Conservation (phyloP, 2,113 vertebrate genomes). For the Cheirogaleus medius region DNA sequence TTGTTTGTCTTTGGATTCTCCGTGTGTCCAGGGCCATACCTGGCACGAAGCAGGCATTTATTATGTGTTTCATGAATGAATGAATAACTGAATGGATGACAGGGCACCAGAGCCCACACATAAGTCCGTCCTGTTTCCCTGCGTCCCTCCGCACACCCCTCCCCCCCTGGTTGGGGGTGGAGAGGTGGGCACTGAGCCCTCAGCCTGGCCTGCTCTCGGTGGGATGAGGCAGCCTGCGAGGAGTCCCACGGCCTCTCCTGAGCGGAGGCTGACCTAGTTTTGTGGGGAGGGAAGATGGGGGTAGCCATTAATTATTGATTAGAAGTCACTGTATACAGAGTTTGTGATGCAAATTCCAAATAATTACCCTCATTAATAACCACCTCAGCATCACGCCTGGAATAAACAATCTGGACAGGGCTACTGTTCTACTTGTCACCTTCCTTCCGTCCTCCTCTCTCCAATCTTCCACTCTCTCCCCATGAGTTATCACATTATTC, state of each 20-base stretch:
- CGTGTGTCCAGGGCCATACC: rapidly evolving
- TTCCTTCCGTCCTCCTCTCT: background rate
- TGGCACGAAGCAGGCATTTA: rapidly evolving
- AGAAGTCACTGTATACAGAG: slow-evolving; percentile 13
- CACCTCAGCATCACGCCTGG: background rate
- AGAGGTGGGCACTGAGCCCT: background rate
- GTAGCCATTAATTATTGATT: slow-evolving; percentile 70
- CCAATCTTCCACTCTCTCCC: background rate
- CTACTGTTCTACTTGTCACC: background rate
- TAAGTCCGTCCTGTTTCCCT: background rate
- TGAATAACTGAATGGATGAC: background rate
- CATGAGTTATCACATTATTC: background rate
- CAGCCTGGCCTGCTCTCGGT: background rate
- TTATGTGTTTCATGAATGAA: background rate
- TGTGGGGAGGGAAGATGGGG: slow-evolving; percentile 41
- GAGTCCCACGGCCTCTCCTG: background rate
- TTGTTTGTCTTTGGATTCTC: background rate
- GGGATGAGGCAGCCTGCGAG: background rate
- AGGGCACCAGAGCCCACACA: background rate
- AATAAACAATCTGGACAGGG: background rate
- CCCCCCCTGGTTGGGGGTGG: no score
- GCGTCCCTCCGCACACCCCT: background rate
- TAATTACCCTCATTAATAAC: slow-evolving; percentile 53
- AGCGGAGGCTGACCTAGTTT: slow-evolving; percentile 68
- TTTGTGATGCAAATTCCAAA: slow-evolving; percentile 26